These are phyloP conservation scores for Alloplasta piceator DNA, from an alignment of 2,888 invertebrate genomes.

Conservation along the genomic window DNA sequence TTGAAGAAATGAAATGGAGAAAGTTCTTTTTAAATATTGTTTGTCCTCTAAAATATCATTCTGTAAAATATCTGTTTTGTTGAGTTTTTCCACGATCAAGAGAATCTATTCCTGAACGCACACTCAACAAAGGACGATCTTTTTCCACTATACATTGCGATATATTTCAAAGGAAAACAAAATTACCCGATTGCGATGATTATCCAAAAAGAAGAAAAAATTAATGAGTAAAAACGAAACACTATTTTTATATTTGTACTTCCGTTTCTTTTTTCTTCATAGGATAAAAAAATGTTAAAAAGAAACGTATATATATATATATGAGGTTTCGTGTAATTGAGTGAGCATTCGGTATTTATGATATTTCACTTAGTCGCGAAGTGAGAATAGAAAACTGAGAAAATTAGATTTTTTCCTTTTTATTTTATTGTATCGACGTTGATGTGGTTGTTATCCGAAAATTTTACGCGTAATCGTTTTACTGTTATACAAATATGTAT, in stretches of 20 bases:
- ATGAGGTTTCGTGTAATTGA: slow-evolving; percentile 14
- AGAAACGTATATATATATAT: slow-evolving; percentile 16
- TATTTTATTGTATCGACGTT: background rate
- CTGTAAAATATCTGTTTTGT: slow-evolving; percentile 22
- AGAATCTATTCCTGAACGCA: slow-evolving; percentile 48
- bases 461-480: background rate
- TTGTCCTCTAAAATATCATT: no score
- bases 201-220: slow-evolving; percentile 20
- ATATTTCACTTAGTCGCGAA: slow-evolving; percentile 7
- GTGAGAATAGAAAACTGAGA: slow-evolving; percentile 5
- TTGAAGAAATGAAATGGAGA: no score
- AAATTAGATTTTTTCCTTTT: background rate
- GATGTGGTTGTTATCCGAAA: background rate
- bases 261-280: slow-evolving; percentile 38
- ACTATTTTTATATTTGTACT: slow-evolving; percentile 65
- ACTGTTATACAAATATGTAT: background rate
- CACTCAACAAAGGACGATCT: slow-evolving; percentile 47
- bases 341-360: background rate
- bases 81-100: slow-evolving; percentile 42
- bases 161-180: background rate
- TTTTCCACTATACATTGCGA: slow-evolving; percentile 19
- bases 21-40: no score
- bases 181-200: slow-evolving; percentile 44
- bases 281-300: slow-evolving; percentile 24
- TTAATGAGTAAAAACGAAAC: slow-evolving; percentile 24